Evolutionary conservation across 2,888 invertebrate species (phyloP), one percentile per base, ranked within the genome.

Genomic region (Holacanthella duospinosa): DNA sequence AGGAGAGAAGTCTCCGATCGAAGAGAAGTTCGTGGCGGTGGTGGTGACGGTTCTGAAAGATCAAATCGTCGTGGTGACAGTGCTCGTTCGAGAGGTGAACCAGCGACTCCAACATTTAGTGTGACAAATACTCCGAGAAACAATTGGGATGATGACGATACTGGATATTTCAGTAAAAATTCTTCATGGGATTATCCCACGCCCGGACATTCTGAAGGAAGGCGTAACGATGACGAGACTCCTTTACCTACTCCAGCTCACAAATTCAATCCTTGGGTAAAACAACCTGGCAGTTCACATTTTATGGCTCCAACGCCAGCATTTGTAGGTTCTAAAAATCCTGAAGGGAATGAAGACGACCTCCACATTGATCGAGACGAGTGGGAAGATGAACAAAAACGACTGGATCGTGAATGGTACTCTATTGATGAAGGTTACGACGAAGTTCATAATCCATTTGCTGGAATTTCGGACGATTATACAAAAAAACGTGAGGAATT

Each of bases 391-490:
- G 93, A 94, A 66, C 91, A 94, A 76, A 85, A 86, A 71, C 83
- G 91, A 70, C 78, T 94, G 1, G 97, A 99, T 76, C 81, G 99
- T 62, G 95, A 95, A 74, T 99, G 99, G 97, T 97, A 97, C 76
- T 88, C 87, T 68, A 86, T 95, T 80, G 96, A 93, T 72, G 94
- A 96, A 79, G 84, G 89, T n/a, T 88, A 88, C 75, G 87, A 88
- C 65, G 93, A 93, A 71, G 92, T 93, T 74, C 86, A 90, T 66
- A 93, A 94, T 77, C 95, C 96, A 0, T 99, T 97, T 77, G 84
- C 88, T 0, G 86, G 86, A 65, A 85, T 90, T 0, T 90, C 90
- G 68, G 88, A 91, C 9, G 95, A 96, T 64, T 99, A 96, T 77
- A 88, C 93, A 0, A 86, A 87, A 64, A 90, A 90, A 74, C 93